Base-by-base conservation (phyloP, 1,140 invertebrate genomes). In the Bicyclus anynana region DNA sequence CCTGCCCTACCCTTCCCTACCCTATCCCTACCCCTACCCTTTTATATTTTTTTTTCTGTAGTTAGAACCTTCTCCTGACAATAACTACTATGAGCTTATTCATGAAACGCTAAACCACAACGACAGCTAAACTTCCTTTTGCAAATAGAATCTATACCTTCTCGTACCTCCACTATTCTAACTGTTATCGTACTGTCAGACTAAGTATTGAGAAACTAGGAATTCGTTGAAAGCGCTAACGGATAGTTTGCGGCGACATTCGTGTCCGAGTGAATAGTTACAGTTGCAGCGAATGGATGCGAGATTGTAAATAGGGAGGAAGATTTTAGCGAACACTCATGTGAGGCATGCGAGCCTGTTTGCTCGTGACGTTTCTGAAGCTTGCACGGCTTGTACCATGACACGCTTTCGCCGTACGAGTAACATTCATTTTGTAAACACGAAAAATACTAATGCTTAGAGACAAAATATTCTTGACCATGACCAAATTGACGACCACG, bases 181-280 rank as follows among this genome's bases (percentile, higher is more conserved):
- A 1, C 40, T 44, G 10, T 44, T 44, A 2, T n/a, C 40, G 7
- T 7, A 40, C 5, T 5, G 17, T 13, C 16, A 13, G 48, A 60
- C 46, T 60, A 55, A 60, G 57, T 52, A 64, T 54, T 51, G 56
- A 33, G 18, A 49, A 59, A 62, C 57, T 56, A 5, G 40, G 54
- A 52, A 59, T 63, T 53, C 57, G 57, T 54, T 48, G 56, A 67
- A 60, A 67, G 62, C 57, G 54, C 64, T 64, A 67, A 64, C 52
- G 58, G 50, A 64, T 67, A 62, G 65, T 67, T 67, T 62, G 65
- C 44, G 60, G 56, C 54, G 50, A 52, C 53, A 60, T 58, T 60
- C 61, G 61, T 64, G 65, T 67, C 62, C 65, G 65, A 67, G 65
- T 64, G 64, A 54, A 51, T 49, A 65, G 52, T 62, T 67, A 58